Conservation (phyloP, 2,888 invertebrate species). For the Melinaea menophilus region DNA sequence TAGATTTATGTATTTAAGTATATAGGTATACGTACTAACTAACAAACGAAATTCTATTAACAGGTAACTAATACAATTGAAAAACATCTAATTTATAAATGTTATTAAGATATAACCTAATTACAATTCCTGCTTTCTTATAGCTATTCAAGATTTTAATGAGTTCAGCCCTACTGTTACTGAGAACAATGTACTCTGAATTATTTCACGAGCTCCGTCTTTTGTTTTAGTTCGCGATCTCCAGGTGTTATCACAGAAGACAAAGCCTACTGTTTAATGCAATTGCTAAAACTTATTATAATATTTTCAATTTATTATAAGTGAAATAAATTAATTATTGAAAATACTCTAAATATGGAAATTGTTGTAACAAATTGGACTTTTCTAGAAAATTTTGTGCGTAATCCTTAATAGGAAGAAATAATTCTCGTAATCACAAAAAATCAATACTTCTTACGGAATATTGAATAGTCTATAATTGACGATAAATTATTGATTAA, state of each 20-base stretch:
- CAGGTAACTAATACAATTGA: neutral
- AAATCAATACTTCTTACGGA: too few species aligned
- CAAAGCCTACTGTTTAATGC: conserved; percentile 14
- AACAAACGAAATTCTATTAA: too few species aligned
- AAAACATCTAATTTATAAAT: neutral
- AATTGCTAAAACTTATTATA: conserved; percentile 7
- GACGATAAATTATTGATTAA: too few species aligned
- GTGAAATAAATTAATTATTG: too few species aligned
- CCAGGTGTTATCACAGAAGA: conserved; percentile 15
- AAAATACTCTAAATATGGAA: too few species aligned
- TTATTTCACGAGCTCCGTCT: conserved; percentile 15
- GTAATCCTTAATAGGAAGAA: too few species aligned
- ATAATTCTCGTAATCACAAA: too few species aligned
- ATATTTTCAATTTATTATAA: conserved; percentile 2
- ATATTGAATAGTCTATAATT: too few species aligned
- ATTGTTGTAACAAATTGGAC: too few species aligned
- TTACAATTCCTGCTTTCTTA: neutral
- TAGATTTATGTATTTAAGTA: too few species aligned
- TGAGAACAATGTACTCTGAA: conserved; percentile 18
- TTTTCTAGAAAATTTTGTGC: too few species aligned
- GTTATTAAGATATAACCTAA: neutral
- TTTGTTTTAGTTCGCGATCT: conserved; percentile 16
- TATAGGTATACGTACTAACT: too few species aligned
- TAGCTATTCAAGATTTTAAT: conserved; percentile 9
- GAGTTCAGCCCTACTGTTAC: conserved; percentile 9